Percentiles rank a stretch among this genome's conserved stretches.
These are phyloP conservation scores for Globicephala melas DNA, from an alignment of 2,113 vertebrate species.

Conservation along the genomic window DNA sequence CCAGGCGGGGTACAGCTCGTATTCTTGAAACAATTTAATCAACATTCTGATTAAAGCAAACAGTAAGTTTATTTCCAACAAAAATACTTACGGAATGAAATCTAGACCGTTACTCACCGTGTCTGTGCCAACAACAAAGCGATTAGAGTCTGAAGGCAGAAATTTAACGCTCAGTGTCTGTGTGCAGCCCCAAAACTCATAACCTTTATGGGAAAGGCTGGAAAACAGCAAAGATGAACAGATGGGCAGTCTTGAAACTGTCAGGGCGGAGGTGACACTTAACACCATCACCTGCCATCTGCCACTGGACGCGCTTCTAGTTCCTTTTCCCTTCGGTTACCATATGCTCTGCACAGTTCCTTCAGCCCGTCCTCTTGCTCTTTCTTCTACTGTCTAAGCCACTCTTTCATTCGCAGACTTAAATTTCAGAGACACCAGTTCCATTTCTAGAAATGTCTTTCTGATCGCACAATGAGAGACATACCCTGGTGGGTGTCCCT, in stretches of 20 bases:
- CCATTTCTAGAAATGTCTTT: not conserved
- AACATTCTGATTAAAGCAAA: not conserved
- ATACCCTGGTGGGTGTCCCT: too few relatives aligned
- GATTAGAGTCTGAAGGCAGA: constrained; percentile 89
- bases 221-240: constrained; percentile 20
- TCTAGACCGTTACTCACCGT: constrained; percentile 83
- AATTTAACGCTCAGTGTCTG: constrained; percentile 88
- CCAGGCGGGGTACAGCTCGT: accelerated
- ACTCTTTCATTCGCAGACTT: not conserved
- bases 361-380: not conserved
- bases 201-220: constrained; percentile 81
- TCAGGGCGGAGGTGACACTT: accelerated
- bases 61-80: not conserved
- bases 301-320: accelerated
- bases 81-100: accelerated
- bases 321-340: not conserved
- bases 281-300: not conserved
- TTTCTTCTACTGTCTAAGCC: not conserved
- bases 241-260: not conserved
- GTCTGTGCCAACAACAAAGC: constrained; percentile 93
- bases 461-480: too few relatives aligned
- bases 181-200: constrained; percentile 65
- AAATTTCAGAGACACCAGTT: not conserved
- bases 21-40: not conserved
- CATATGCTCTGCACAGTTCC: accelerated